Evolutionary conservation across 1,140 invertebrate genomes (phyloP).

Genomic region (Zeugodacus cucurbitae): DNA sequence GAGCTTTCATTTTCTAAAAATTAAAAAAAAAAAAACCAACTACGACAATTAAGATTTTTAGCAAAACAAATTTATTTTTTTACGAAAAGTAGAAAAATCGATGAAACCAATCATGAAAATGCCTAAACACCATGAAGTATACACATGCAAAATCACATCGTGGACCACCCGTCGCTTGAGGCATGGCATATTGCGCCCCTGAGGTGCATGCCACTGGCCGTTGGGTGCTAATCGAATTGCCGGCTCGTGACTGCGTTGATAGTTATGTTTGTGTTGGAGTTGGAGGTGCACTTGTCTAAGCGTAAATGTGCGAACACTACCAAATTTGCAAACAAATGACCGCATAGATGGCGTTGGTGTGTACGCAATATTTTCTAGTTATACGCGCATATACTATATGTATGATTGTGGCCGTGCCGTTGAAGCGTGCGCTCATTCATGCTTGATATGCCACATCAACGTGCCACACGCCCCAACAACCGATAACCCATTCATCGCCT

Average conservation of each 20-base stretch:
- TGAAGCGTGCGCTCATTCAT: not conserved
- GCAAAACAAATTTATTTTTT: not conserved
- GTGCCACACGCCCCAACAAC: not conserved
- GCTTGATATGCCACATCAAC: not conserved
- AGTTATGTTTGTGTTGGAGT: not conserved
- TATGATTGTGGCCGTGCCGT: not conserved
- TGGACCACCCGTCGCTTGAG: not conserved
- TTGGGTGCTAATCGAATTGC: not conserved
- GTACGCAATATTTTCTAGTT: not conserved
- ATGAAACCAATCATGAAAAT: not conserved
- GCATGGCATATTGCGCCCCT: not conserved
- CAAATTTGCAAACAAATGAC: not conserved
- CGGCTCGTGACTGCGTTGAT: not conserved
- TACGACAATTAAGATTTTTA: not conserved
- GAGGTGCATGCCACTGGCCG: not conserved
- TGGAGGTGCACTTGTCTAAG: not conserved
- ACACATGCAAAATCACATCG: not conserved
- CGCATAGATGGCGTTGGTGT: not conserved
- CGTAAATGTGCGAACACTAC: not conserved
- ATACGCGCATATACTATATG: not conserved
- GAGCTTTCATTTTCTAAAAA: not conserved
- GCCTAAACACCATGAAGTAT: not conserved
- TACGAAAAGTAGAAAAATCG: not conserved
- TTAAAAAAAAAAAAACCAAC: not conserved
- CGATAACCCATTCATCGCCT: not conserved